These are phyloP conservation scores for Hecatera dysodea DNA, from an alignment of 2,888 invertebrate genomes.

Conservation along the genomic window DNA sequence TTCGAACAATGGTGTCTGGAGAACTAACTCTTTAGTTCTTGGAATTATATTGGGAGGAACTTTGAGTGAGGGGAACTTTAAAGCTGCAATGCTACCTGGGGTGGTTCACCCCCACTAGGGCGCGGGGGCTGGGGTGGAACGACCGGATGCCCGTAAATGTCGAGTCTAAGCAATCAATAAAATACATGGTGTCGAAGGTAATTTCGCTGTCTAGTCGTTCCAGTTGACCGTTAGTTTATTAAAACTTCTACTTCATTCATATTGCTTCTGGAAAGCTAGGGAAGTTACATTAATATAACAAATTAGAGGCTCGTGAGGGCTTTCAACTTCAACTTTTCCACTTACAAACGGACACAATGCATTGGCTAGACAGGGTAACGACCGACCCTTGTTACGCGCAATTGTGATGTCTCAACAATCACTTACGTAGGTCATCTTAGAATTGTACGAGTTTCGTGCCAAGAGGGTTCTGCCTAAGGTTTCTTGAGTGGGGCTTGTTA, in stretches of 20 bases:
- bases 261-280: no score
- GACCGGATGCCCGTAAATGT: constrained; percentile 27
- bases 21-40: neutral
- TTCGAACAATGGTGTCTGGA: neutral
- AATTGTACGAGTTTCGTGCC: neutral
- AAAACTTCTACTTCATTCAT: neutral
- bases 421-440: constrained; percentile 32
- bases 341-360: neutral
- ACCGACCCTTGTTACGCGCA: constrained; percentile 4
- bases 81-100: neutral
- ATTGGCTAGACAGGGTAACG: constrained; percentile 27
- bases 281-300: neutral
- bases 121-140: constrained; percentile 24
- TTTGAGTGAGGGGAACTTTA: constrained; percentile 11
- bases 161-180: constrained; percentile 27
- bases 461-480: constrained; percentile 19
- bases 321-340: no score
- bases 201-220: constrained; percentile 1
- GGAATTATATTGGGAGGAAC: constrained; percentile 12
- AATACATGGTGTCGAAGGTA: constrained; percentile 4
- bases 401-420: constrained; percentile 14
- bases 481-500: constrained; percentile 22
- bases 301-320: neutral
- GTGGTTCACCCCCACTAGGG: neutral
- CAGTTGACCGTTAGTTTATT: constrained; percentile 4